Conservation (phyloP, 2,113 vertebrate genomes). For the Tricholaema leucomelas region DNA sequence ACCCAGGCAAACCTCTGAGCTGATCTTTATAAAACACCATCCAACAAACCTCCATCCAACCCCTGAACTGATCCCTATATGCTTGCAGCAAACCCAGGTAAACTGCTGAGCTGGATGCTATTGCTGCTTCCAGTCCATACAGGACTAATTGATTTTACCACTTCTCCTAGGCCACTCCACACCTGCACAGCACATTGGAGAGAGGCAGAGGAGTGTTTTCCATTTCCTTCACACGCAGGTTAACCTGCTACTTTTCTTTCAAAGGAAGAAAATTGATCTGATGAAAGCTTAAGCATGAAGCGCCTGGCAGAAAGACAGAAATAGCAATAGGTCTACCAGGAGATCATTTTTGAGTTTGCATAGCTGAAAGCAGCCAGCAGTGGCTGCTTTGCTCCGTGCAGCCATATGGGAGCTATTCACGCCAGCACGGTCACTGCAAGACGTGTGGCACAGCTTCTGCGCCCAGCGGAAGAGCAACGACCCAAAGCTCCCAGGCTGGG, state of each 20-base stretch:
- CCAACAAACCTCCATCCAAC: background rate
- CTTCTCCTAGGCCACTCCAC: background rate
- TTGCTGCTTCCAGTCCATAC: background rate
- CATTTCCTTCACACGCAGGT: background rate
- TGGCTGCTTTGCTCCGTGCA: rapidly evolving
- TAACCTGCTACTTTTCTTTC: constrained; percentile 9
- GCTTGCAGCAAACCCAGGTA: background rate
- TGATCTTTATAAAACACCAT: no score
- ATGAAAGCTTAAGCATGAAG: constrained; percentile 17
- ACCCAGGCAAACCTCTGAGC: background rate
- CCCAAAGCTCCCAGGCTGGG: background rate
- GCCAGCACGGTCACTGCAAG: rapidly evolving
- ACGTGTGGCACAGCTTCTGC: background rate
- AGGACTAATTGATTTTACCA: background rate
- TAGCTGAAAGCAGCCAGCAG: background rate
- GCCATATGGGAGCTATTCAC: background rate
- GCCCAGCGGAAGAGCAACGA: background rate
- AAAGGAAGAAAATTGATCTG: constrained; percentile 18
- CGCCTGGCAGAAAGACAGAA: constrained; percentile 11
- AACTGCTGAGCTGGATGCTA: background rate
- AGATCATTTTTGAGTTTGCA: background rate
- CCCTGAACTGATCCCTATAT: no score
- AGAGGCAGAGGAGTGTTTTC: background rate
- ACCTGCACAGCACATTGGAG: background rate
- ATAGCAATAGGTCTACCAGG: background rate